Evolutionary conservation across 2,797 vertebrate genomes (phyloP), one percentile per base, ranked within the genome.

Genomic region (Chrysocyon brachyurus): DNA sequence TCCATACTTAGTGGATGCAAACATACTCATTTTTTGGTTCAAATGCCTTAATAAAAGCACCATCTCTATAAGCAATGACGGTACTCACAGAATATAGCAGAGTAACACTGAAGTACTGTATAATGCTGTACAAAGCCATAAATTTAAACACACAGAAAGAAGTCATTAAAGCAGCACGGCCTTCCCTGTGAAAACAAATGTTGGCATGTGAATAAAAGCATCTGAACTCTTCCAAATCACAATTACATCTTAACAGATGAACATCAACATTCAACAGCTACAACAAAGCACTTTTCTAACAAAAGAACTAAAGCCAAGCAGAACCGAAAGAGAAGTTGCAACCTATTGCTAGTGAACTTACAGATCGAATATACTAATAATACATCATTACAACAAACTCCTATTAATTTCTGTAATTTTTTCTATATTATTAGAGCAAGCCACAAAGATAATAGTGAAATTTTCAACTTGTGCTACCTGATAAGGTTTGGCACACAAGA

Each of bases 131-230:
- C 40, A 99, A 98, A 40, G 99, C 99, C 99, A 99, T 99, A 98
- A 99, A 99, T 98, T 99, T 99, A 98, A 99, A 99, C 54, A 99
- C 99, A 97, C 99, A 99, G 98, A 99, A 99, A 95, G 99, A 99
- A 61, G 99, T 99, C 98, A 99, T 99, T 97, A 99, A 99, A 98
- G 99, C 99, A 89, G 99, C 99, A 90, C 99, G 99, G 10, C 99
- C 99, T 98, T 99, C 99, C 99, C 99, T 99, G 99, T 91, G 83
- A 98, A 98, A 98, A 98, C 17, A 98, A 96, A 98, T 12, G 61
- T 68, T 91, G 8, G 56, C 93, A 24, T 2, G 10, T 96, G 49
- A 97, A 28, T 22, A 89, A 91, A 77, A 70, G 19, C 63, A 94
- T 77, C 54, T 15, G 63, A 87, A 66, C 21, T 31, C 56, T 49